phyloP scores from a whole-genome alignment of 2,113 vertebrate genomes.

The Lates calcarifer region DNA sequence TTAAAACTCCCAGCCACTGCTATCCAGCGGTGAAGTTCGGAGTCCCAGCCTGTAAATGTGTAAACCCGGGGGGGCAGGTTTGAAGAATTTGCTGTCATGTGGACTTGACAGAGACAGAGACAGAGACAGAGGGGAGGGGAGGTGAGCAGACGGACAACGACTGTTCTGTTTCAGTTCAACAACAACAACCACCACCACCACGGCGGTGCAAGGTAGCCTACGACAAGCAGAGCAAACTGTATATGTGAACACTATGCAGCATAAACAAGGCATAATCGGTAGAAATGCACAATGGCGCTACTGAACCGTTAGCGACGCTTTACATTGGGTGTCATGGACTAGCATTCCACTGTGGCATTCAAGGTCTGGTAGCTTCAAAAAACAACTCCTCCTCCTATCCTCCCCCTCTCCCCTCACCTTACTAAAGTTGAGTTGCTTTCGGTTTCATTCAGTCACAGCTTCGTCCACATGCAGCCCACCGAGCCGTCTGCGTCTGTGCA shows the following conservation, averaged over 20 bases:
- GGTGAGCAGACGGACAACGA: constrained; percentile 63
- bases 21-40: background rate
- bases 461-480: background rate
- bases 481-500: constrained; percentile 19
- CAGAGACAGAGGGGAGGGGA: constrained; percentile 27
- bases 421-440: background rate
- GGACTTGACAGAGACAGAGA: constrained; percentile 59
- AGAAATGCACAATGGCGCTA: constrained; percentile 29
- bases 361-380: constrained; percentile 46
- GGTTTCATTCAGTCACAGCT: constrained; percentile 41
- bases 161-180: constrained; percentile 64
- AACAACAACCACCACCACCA: constrained; percentile 43
- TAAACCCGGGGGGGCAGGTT: constrained; percentile 54
- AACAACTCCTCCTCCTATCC: background rate
- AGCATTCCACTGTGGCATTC: constrained; percentile 51
- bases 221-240: background rate
- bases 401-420: constrained; percentile 59
- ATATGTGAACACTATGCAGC: background rate
- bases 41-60: constrained; percentile 42
- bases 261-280: background rate
- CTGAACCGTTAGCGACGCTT: constrained; percentile 53
- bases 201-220: constrained; percentile 23
- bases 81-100: constrained; percentile 70
- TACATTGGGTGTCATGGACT: constrained; percentile 34
- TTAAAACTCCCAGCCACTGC: background rate